These are phyloP conservation scores for Lithophane leautieri DNA, from an alignment of 2,888 invertebrate genomes.

Conservation along the genomic window DNA sequence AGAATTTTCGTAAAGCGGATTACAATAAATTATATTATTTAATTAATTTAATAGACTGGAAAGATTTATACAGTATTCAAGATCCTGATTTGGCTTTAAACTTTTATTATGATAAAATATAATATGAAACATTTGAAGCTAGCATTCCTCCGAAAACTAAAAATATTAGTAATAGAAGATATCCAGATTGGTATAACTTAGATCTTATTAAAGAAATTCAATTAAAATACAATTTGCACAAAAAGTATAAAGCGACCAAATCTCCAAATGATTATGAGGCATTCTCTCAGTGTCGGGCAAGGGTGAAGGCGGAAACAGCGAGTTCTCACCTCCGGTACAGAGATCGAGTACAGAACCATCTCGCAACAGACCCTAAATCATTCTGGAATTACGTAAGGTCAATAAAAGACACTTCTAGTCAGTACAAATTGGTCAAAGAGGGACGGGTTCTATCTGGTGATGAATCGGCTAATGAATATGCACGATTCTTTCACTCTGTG, in stretches of 20 bases:
- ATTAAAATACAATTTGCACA: slow-evolving; percentile 8
- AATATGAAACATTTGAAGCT: neutral
- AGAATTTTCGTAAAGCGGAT: neutral
- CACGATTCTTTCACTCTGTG: neutral
- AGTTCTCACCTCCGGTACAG: neutral
- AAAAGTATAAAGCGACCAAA: slow-evolving; percentile 2
- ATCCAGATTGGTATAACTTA: neutral
- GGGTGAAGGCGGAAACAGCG: neutral
- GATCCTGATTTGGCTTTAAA: neutral
- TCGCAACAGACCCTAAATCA: neutral
- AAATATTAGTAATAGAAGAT: neutral
- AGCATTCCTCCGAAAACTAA: neutral
- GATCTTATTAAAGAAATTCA: slow-evolving; percentile 5
- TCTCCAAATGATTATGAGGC: slow-evolving; percentile 7
- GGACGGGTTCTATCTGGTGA: neutral
- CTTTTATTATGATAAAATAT: neutral
- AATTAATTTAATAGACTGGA: neutral
- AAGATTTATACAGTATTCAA: neutral
- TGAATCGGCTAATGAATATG: neutral
- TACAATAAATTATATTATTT: neutral
- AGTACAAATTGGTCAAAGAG: neutral
- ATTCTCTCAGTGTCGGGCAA: slow-evolving; percentile 6
- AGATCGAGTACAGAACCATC: slow-evolving; percentile 3
- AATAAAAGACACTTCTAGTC: neutral
- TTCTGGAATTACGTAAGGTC: slow-evolving; percentile 5